Percentiles rank a stretch among this genome's conserved stretches.
phyloP scores from a whole-genome alignment of 2,888 invertebrate species.

The Lasioglossum calceatum region DNA sequence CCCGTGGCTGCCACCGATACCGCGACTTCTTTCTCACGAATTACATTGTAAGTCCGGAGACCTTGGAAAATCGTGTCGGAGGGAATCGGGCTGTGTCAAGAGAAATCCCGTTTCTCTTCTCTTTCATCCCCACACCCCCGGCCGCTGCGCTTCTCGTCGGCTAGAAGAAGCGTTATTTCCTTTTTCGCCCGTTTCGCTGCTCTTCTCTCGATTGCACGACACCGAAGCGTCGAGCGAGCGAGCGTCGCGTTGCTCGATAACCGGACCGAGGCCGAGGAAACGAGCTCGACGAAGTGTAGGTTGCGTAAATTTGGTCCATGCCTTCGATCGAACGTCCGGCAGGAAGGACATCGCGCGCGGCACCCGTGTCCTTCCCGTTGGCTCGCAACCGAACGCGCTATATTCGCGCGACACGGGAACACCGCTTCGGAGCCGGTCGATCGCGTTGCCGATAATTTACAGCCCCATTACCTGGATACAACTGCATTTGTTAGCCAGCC shows the following conservation, averaged over 20 bases:
- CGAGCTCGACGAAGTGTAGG: neutral
- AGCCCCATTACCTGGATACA: constrained; percentile 27
- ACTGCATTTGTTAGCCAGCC: constrained; percentile 36
- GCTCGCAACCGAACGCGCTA: neutral
- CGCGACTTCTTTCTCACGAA: constrained; percentile 44
- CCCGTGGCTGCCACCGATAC: constrained; percentile 34
- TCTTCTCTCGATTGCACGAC: constrained; percentile 25
- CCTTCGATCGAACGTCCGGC: neutral
- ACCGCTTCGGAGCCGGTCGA: neutral
- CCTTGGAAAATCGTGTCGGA: constrained; percentile 58
- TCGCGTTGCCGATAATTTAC: constrained; percentile 40
- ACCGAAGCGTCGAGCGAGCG: constrained; percentile 14
- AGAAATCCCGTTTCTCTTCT: constrained; percentile 31
- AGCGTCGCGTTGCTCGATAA: constrained; percentile 32
- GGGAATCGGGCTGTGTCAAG: constrained; percentile 54
- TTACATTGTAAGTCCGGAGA: constrained; percentile 52
- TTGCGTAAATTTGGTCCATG: neutral
- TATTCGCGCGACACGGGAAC: neutral
- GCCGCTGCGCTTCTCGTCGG: neutral
- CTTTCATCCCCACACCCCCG: neutral
- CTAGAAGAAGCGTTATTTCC: constrained; percentile 14
- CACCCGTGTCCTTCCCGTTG: neutral
- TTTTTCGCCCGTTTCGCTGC: constrained; percentile 3
- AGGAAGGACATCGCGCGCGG: neutral
- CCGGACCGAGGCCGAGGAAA: constrained; percentile 26